These are phyloP conservation scores for Chlorops oryzae DNA, from an alignment of 1,140 invertebrate species.

Conservation along the genomic window DNA sequence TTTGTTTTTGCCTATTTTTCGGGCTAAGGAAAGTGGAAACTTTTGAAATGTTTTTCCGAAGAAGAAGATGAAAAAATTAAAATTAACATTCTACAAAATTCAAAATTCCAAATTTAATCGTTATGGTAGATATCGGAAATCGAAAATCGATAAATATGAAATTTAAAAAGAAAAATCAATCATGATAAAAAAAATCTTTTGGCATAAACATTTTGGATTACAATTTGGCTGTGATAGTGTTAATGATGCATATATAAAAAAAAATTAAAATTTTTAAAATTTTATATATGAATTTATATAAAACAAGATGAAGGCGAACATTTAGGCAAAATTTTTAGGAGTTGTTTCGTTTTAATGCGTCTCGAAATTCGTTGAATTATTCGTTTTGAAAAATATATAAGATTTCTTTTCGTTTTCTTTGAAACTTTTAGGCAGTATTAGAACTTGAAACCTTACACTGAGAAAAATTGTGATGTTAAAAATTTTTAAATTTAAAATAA, in stretches of 20 bases:
- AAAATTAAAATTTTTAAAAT: slow-evolving; percentile 14
- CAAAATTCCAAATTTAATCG: slow-evolving; percentile 48
- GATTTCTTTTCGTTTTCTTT: too few species aligned
- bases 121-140: too few species aligned
- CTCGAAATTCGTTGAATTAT: too few species aligned
- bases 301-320: too few species aligned
- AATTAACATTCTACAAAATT: too few species aligned
- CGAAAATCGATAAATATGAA: slow-evolving; percentile 28
- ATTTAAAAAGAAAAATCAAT: slow-evolving; percentile 7
- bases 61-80: slow-evolving; percentile 7
- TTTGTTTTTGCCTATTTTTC: too few species aligned
- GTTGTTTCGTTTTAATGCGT: too few species aligned
- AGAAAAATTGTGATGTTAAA: slow-evolving; percentile 36
- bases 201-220: slow-evolving; percentile 37
- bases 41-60: too few species aligned
- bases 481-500: slow-evolving; percentile 20
- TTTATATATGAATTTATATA: slow-evolving; percentile 6
- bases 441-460: too few species aligned
- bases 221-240: slow-evolving; percentile 49
- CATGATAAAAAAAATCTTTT: slow-evolving; percentile 15
- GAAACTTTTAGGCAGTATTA: background rate
- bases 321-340: slow-evolving; percentile 9
- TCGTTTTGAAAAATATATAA: too few species aligned
- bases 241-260: slow-evolving; percentile 25
- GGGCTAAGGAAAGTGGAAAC: too few species aligned